phyloP scores from a whole-genome alignment of 1,140 invertebrate species.

The Bombus picipes region DNA sequence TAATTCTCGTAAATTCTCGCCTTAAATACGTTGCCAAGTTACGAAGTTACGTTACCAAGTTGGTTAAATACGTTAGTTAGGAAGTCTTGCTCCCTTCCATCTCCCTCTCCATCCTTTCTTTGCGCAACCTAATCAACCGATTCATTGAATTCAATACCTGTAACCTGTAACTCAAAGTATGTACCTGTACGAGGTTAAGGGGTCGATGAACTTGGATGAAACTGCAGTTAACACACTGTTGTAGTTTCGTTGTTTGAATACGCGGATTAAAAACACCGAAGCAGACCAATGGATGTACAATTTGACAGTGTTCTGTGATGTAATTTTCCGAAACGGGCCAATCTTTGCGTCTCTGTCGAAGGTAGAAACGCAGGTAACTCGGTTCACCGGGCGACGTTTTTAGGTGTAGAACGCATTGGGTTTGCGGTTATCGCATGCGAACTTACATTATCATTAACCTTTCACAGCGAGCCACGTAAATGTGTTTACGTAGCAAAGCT shows the following conservation, averaged over 20 bases:
- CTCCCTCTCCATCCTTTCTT: background rate
- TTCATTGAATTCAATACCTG: background rate
- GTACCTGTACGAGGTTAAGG: background rate
- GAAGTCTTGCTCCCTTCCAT: background rate
- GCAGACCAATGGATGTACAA: background rate
- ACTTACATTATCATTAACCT: conserved; percentile 69
- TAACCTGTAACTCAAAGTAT: background rate
- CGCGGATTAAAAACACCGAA: background rate
- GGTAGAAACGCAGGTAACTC: conserved; percentile 8
- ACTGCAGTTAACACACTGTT: no score
- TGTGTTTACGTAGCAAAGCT: conserved; percentile 49
- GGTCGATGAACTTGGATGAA: no score
- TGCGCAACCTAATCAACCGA: background rate
- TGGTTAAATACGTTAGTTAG: background rate
- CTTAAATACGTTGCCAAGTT: background rate
- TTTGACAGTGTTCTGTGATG: background rate
- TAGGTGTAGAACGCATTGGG: background rate
- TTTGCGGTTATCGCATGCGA: conserved; percentile 49
- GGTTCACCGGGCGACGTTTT: conserved; percentile 27
- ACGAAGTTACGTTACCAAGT: background rate
- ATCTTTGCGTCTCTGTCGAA: conserved; percentile 23
- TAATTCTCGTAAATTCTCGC: background rate
- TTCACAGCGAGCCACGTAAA: conserved; percentile 43
- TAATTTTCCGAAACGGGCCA: conserved; percentile 26
- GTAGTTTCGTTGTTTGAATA: no score